phyloP scores from a whole-genome alignment of 2,888 invertebrate genomes.

The Macrophya annulata region DNA sequence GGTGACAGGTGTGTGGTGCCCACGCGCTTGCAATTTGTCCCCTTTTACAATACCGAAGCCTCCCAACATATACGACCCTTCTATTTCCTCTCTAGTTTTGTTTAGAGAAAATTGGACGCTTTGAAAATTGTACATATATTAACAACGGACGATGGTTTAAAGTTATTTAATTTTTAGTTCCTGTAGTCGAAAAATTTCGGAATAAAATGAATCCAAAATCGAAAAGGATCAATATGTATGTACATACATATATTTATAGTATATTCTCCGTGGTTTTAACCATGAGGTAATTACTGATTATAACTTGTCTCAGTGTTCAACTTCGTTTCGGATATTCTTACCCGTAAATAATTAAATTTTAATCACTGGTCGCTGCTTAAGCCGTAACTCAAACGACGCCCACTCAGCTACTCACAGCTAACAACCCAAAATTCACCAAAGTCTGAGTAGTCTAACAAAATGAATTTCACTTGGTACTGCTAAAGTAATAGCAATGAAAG shows the following conservation, averaged over 20 bases:
- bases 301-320: slow-evolving; percentile 28
- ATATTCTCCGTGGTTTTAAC: background rate
- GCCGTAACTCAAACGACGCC: slow-evolving; percentile 14
- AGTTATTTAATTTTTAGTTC: background rate
- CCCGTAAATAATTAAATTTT: slow-evolving; percentile 50
- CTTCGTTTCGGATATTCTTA: slow-evolving; percentile 31
- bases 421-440: background rate
- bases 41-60: slow-evolving; percentile 37
- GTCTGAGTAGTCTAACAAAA: background rate
- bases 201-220: background rate
- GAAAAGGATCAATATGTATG: background rate
- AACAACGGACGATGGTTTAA: background rate
- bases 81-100: slow-evolving; percentile 47
- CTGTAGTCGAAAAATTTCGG: background rate
- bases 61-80: slow-evolving; percentile 45
- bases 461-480: background rate
- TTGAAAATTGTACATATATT: background rate
- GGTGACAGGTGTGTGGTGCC: slow-evolving; percentile 43
- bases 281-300: slow-evolving; percentile 9
- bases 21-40: slow-evolving; percentile 44
- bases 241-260: background rate
- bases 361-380: slow-evolving; percentile 46
- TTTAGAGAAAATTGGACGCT: slow-evolving; percentile 60
- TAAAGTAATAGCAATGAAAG: background rate
- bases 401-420: background rate